These are phyloP conservation scores for Anhinga anhinga DNA, from an alignment of 2,113 vertebrate species.

Conservation along the genomic window DNA sequence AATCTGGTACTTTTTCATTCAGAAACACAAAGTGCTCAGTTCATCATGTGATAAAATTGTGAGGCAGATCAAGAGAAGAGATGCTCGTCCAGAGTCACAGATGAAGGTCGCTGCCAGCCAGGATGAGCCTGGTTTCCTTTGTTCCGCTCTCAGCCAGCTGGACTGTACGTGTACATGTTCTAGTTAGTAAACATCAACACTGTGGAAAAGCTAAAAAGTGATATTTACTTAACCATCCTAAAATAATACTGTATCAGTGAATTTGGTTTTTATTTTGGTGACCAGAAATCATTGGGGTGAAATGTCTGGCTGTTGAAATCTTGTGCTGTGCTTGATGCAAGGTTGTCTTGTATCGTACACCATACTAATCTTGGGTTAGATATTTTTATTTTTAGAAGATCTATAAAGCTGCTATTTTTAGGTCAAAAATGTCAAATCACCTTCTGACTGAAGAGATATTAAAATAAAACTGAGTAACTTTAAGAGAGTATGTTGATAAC, in stretches of 20 bases:
- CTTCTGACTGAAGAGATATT: slow-evolving; percentile 1
- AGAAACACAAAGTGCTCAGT: not conserved
- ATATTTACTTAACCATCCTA: not conserved
- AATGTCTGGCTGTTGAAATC: not conserved
- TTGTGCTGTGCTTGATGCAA: not conserved
- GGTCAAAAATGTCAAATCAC: not conserved
- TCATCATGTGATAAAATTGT: not conserved
- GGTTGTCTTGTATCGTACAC: not conserved
- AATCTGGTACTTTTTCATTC: not conserved
- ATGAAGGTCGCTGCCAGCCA: not conserved
- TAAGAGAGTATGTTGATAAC: not conserved
- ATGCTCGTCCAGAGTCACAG: not conserved
- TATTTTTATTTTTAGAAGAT: not conserved
- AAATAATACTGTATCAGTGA: not conserved
- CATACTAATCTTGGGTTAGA: not conserved
- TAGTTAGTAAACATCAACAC: not conserved
- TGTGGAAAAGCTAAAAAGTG: not conserved
- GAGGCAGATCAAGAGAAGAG: not conserved
- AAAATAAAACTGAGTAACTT: slow-evolving; percentile 18
- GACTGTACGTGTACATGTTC: not conserved
- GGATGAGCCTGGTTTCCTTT: not conserved
- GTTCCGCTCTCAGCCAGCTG: not conserved
- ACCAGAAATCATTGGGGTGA: not conserved
- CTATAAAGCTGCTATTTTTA: not conserved
- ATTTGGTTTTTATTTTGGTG: slow-evolving; percentile 19